Evolutionary conservation across 1,140 invertebrate species (phyloP), one percentile per base, ranked within the genome.

Genomic region (Ceratoteleas bidentatus): DNA sequence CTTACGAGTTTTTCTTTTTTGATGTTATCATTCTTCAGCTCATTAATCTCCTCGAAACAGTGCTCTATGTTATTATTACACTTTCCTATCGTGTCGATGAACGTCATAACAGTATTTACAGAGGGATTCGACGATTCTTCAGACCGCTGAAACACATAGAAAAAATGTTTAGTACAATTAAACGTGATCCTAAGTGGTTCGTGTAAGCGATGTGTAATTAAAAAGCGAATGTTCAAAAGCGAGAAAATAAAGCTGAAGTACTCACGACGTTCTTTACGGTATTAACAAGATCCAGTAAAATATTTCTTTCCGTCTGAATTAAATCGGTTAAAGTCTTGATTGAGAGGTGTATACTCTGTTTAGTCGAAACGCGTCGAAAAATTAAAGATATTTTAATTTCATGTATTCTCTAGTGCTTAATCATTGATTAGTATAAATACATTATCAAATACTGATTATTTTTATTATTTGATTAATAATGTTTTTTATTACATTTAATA

Each of bases 1-100:
- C 84, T 88, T 79, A 91, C 90, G 11, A 91, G 84, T 85, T 90
- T 89, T 47, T 90, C 86, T 54, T 91, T 91, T 7, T 88, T 89
- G 47, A 69, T 81, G 8, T 90, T 24, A 66, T 84, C 56, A 64
- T 61, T 81, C 80, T 87, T 87, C 6, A 91, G 66, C 70, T 89
- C 84, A 16, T 86, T 86, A 14, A 90, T 73, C 68, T 90, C 88
- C n/a, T 76, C 61, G 14, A 54, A 87, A 74, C 83, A 90, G 56
- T 68, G 62, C 13, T 87, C 85, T 34, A 88, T 58, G 60, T 78
- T 84, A 16, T 84, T 84, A 68, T 76, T 83, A 61, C 85, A 85
- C 57, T 86, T 86, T 73, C 69, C 73, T 34, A 89, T 78, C 38
- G 78, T 82, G 6, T 89, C 87, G 10, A 85, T 80, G 8, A 84